Conservation (phyloP, 2,888 invertebrate species). For the Ashinkailepas kermadecensis region DNA sequence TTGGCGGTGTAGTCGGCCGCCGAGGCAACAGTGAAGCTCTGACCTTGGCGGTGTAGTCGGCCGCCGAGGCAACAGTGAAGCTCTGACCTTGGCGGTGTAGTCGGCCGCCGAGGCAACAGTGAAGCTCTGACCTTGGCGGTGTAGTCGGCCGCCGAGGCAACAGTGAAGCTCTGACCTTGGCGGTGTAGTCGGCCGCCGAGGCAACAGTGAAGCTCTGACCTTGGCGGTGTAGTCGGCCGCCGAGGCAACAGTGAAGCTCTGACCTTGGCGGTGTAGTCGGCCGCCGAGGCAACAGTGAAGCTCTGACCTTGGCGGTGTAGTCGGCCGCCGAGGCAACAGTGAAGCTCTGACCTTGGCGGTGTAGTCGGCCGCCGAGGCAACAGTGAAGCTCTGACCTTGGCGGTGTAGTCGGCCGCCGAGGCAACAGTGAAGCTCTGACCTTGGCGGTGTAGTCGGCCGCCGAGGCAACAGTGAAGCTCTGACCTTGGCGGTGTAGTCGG, state of each 20-base stretch:
- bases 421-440: slow-evolving; percentile 37
- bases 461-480: no score
- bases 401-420: slow-evolving; percentile 93
- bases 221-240: slow-evolving; percentile 92
- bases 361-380: slow-evolving; percentile 94
- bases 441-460: slow-evolving; percentile 92
- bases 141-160: slow-evolving; percentile 94
- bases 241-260: no score
- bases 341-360: slow-evolving; percentile 55
- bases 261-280: slow-evolving; percentile 80
- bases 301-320: slow-evolving; percentile 64
- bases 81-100: slow-evolving; percentile 64
- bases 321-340: no score
- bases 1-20: slow-evolving; percentile 92
- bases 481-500: slow-evolving; percentile 80
- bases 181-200: slow-evolving; percentile 93
- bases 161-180: slow-evolving; percentile 47
- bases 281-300: no score
- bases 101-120: no score
- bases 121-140: slow-evolving; percentile 55
- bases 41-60: slow-evolving; percentile 80
- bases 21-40: no score
- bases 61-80: no score
- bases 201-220: slow-evolving; percentile 37
- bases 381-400: slow-evolving; percentile 47